These are phyloP conservation scores for Rallus limicola DNA, from an alignment of 2,113 vertebrate genomes.

Conservation along the genomic window DNA sequence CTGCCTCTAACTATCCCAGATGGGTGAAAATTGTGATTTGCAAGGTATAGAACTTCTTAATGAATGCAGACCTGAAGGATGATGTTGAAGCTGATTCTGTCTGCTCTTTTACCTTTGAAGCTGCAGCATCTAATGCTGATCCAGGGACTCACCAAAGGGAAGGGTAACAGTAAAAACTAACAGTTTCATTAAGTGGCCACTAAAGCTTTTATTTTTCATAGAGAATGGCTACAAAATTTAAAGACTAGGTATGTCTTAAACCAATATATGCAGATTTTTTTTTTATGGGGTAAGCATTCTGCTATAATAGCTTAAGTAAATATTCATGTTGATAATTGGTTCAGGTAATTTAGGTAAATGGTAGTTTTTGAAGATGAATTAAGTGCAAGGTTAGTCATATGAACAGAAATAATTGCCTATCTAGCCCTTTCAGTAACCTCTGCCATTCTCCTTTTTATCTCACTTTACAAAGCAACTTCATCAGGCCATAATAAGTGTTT, in stretches of 20 bases:
- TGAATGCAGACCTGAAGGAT: background rate
- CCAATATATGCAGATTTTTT: background rate
- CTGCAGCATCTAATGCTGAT: background rate
- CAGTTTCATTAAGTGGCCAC: background rate
- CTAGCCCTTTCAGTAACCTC: background rate
- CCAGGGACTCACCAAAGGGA: background rate
- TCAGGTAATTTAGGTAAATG: conserved; percentile 19
- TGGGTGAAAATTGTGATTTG: conserved; percentile 31
- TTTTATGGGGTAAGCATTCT: background rate
- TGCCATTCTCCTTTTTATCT: conserved; percentile 11
- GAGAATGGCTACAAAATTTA: background rate
- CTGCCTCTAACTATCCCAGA: conserved; percentile 44
- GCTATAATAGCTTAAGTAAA: background rate
- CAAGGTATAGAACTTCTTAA: conserved; percentile 36
- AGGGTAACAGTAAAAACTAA: background rate
- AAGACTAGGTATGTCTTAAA: background rate
- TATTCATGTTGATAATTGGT: background rate
- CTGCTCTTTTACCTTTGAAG: background rate
- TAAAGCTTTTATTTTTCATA: background rate
- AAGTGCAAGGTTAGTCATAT: background rate
- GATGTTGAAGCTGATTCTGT: background rate
- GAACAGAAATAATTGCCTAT: conserved; percentile 26
- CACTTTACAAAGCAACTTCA: conserved; percentile 40
- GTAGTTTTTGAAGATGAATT: background rate
- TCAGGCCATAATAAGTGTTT: background rate